These are phyloP conservation scores for Stenodera caucasica DNA, from an alignment of 2,888 invertebrate genomes.

Conservation along the genomic window DNA sequence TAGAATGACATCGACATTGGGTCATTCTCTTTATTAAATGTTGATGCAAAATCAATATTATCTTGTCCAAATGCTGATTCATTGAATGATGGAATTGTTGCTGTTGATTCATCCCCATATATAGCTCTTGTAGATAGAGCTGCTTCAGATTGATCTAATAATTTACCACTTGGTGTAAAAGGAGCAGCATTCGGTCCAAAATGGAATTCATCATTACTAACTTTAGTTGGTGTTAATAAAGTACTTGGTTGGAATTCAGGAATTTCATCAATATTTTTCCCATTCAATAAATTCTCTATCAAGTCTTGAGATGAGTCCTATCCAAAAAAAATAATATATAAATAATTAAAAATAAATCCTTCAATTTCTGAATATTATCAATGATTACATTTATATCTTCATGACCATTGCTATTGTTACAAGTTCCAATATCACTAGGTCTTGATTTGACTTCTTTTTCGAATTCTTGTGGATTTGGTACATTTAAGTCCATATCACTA, in stretches of 20 bases:
- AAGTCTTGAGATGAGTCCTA: slow-evolving; percentile 49
- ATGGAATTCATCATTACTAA: slow-evolving; percentile 59
- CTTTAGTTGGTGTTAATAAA: slow-evolving; percentile 36
- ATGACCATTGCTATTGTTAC: slow-evolving; percentile 61
- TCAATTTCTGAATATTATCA: slow-evolving; percentile 23
- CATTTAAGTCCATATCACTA: slow-evolving; percentile 60
- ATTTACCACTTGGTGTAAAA: slow-evolving; percentile 48
- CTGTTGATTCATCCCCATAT: slow-evolving; percentile 57
- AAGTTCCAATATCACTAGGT: slow-evolving; percentile 62
- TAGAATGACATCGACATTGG: slow-evolving; percentile 70
- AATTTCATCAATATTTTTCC: slow-evolving; percentile 54
- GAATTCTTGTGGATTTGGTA: slow-evolving; percentile 66
- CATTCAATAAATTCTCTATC: slow-evolving; percentile 54
- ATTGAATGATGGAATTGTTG: slow-evolving; percentile 41
- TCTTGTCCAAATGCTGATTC: slow-evolving; percentile 30
- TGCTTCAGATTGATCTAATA: slow-evolving; percentile 56
- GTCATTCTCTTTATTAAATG: slow-evolving; percentile 59
- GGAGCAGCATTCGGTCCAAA: slow-evolving; percentile 65
- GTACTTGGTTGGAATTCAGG: slow-evolving; percentile 50
- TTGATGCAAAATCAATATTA: slow-evolving; percentile 13
- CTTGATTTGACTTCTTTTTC: slow-evolving; percentile 65
- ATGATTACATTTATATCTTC: slow-evolving; percentile 51
- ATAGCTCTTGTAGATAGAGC: slow-evolving; percentile 58
- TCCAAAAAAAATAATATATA: slow-evolving; percentile 17
- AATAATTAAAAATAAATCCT: background rate